Base-by-base conservation (phyloP, 2,888 invertebrate species). In the Tetramorium bicarinatum region DNA sequence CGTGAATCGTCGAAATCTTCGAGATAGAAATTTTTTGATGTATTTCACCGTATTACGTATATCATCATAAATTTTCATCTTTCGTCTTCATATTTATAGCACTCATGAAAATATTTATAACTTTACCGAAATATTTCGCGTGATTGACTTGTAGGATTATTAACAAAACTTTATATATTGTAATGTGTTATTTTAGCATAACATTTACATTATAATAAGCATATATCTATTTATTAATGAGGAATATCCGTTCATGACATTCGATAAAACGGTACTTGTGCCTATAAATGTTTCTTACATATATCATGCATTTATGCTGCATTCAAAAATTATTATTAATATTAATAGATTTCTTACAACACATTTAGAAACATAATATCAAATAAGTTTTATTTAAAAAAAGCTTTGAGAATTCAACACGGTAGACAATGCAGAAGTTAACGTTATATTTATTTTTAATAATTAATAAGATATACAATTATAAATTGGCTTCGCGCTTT, bases 1-100 rank as follows among this genome's bases (percentile, higher is more conserved):
- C 71, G 79, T 47, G 79, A 80, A 69, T 49, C 56, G 47, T 59
- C 25, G 34, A 71, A 64, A 71, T 59, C 47, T 34, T 59, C 21
- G 49, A 71, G 71, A 59, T 79, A 47, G 71, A 59, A 44, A 79
- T 11, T 59, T 44, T 34, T 69, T 56, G 3, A 56, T 49, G 44
- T 47, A 71, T 34, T 59, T 59, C 18, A 11, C 25, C 47, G 2
- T 18, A 71, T 79, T 71, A 38, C 56, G n/a, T 71, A 44, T 34
- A 41, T 67, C 41, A 66, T 56, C 21, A 25, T 56, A 56, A 34
- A 56, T 56, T 34, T 79, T 34, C 47, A 25, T 41, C 6, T 9
- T 64, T 62, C 38, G 25, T 18, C 2, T 25, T 71, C 34, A 13
- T 38, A 15, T 59, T 71, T 59, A 71, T 59, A 21, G 4, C 25